phyloP scores from a whole-genome alignment of 2,797 vertebrate genomes.

The Poeciliopsis gracilis region DNA sequence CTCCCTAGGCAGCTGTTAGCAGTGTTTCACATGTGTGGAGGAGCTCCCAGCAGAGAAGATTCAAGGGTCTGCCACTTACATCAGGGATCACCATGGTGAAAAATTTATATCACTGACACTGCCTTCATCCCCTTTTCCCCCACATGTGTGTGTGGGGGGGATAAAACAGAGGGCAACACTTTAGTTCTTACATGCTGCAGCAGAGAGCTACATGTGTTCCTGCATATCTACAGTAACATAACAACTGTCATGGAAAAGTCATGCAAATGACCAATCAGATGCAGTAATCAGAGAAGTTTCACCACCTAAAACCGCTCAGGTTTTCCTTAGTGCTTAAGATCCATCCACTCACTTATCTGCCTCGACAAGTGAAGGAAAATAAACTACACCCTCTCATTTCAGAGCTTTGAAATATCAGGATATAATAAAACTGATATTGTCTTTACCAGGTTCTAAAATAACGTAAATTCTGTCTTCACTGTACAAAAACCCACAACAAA shows the following conservation, averaged over 20 bases:
- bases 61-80: conserved; percentile 59
- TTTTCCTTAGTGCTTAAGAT: not conserved
- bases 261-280: not conserved
- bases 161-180: conserved; percentile 1
- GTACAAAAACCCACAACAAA: not conserved
- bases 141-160: conserved; percentile 24
- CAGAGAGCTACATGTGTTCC: conserved; percentile 38
- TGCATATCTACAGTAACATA: conserved; percentile 14
- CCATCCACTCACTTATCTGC: not conserved
- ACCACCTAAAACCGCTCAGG: not conserved
- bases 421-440: not conserved
- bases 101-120: conserved; percentile 64
- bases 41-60: conserved; percentile 59
- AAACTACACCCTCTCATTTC: not conserved
- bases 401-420: not conserved
- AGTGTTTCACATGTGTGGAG: conserved; percentile 67
- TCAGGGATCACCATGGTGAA: conserved; percentile 64
- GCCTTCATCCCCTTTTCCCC: not conserved
- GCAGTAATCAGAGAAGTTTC: not conserved
- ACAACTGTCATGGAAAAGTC: not conserved
- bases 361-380: not conserved
- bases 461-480: not conserved
- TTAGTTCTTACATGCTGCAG: conserved; percentile 46
- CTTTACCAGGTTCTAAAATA: not conserved
- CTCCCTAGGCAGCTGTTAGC: conserved; percentile 73